phyloP scores from a whole-genome alignment of 2,113 vertebrate species.

The Cairina moschata region DNA sequence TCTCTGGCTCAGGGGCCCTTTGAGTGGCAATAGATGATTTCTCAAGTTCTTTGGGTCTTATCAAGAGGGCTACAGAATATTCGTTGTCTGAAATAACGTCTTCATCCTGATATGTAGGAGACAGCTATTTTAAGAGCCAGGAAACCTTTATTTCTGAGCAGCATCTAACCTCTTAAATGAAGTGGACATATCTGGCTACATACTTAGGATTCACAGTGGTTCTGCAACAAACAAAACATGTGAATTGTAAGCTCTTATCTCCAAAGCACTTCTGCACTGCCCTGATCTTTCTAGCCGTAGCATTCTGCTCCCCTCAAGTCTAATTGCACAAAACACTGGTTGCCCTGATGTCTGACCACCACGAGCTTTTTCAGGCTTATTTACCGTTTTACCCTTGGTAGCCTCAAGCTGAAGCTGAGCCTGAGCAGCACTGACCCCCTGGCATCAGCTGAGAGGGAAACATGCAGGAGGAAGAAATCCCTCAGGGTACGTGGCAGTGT shows the following conservation, averaged over 20 bases:
- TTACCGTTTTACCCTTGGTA: background rate
- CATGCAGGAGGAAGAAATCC: background rate
- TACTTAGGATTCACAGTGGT: background rate
- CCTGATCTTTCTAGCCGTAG: background rate
- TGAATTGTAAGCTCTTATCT: background rate
- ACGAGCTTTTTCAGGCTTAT: background rate
- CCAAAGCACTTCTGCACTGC: background rate
- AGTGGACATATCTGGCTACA: background rate
- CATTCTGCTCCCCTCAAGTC: background rate
- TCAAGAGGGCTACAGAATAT: background rate
- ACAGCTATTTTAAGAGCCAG: background rate
- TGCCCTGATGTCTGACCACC: background rate
- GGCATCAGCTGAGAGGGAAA: background rate
- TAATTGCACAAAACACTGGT: background rate
- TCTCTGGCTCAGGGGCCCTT: background rate
- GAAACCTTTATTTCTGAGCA: background rate
- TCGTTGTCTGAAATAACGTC: accelerated
- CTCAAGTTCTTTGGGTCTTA: background rate
- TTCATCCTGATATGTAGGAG: background rate
- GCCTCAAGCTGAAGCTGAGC: background rate
- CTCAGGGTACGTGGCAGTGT: background rate
- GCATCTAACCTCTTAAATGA: background rate
- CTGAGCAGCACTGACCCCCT: background rate
- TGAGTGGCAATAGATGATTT: background rate
- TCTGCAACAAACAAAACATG: background rate